Base-by-base conservation (phyloP, 2,797 vertebrate species). In the Girardinus metallicus region DNA sequence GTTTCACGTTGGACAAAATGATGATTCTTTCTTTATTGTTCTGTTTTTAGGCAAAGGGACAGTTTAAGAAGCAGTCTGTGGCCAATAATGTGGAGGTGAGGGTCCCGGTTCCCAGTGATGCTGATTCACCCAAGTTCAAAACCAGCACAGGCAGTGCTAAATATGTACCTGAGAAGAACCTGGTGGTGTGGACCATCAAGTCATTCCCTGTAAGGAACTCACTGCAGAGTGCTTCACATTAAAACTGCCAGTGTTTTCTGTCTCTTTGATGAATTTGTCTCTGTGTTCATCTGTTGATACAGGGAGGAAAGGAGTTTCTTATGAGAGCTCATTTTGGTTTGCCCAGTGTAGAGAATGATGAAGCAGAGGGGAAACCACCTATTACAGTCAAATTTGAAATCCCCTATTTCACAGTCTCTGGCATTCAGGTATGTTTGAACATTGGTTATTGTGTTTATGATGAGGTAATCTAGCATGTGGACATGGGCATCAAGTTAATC, bases 31-130 rank as follows among this genome's bases (percentile, higher is more conserved):
- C 36, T 68, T 68, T 64, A 29, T 36, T 80, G 11, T 85, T 82
- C 0, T 60, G 1, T 78, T 85, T 92, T 74, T 77, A 99, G 98
- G 98, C 98, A 72, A 99, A 98, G 91, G 97, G 97, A 0, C 98
- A 99, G 83, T 99, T 99, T 92, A 99, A 99, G 95, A 98, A 98
- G 90, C 98, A 99, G 80, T 99, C 98, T 0, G 97, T 99, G 83
- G 98, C 98, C 84, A 99, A 97, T 21, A 96, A 97, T 0, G 98
- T 99, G 91, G 98, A 99, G 91, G 97, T 99, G 41, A 86, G 94
- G 0, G 96, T 99, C 49, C 98, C 98, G 0, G 98, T 99, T 16
- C 98, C 98, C 46, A 99, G 98, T 18, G 98, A 99, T 0, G 98
- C 97, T 0, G 98, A 99, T 88, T 97, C 97, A 0, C 98, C 98